Evolutionary conservation across 2,888 invertebrate species (phyloP).

Genomic region (Candidula unifasciata): DNA sequence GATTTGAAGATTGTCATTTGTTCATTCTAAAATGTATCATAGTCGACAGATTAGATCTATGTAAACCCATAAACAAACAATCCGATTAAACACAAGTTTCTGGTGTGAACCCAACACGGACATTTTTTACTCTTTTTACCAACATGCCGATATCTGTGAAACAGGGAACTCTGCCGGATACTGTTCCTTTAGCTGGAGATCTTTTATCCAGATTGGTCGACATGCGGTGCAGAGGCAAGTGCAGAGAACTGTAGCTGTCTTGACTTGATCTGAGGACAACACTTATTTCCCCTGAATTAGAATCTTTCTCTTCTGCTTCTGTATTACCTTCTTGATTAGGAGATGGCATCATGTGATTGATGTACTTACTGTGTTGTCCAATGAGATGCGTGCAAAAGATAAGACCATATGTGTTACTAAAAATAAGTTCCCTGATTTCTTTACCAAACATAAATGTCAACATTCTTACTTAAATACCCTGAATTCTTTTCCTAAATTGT

Average conservation of each 20-base stretch:
- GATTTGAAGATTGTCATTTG: too few relatives aligned
- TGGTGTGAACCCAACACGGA: conserved; percentile 71
- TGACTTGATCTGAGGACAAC: conserved; percentile 49
- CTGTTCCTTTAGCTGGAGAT: not conserved
- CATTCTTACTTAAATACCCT: not conserved
- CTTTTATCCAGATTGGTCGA: conserved; percentile 21
- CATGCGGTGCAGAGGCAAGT: conserved; percentile 43
- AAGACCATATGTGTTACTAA: conserved; percentile 9
- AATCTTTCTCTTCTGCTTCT: conserved; percentile 51
- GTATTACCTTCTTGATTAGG: conserved; percentile 59
- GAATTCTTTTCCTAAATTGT: not conserved
- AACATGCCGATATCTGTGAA: conserved; percentile 71
- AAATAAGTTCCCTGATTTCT: too few relatives aligned
- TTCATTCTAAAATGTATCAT: not conserved
- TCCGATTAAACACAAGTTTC: conserved; percentile 64
- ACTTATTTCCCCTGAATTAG: conserved; percentile 45
- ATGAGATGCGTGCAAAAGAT: conserved; percentile 15
- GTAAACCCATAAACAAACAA: not conserved
- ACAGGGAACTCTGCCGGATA: conserved; percentile 58
- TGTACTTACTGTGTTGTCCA: conserved; percentile 66
- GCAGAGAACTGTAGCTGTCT: conserved; percentile 16
- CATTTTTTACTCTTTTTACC: conserved; percentile 72
- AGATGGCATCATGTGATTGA: conserved; percentile 65
- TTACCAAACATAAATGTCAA: not conserved
- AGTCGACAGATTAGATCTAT: too few relatives aligned